Base-by-base conservation (phyloP, 2,888 invertebrate genomes). In the Cheilosia urbana region DNA sequence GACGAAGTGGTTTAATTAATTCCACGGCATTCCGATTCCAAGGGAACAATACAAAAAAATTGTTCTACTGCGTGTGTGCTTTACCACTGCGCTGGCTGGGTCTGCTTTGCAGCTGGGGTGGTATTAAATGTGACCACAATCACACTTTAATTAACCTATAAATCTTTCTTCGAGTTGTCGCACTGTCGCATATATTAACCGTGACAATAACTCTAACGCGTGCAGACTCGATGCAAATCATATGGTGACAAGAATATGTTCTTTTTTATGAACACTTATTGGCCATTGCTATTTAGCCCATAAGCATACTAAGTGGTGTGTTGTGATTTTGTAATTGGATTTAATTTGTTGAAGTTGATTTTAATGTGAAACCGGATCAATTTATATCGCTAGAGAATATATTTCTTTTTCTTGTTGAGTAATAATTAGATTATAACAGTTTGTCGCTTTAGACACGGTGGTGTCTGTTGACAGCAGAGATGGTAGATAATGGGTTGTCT, bases 121-220 rank as follows among this genome's bases (percentile, higher is more conserved):
- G 73, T 58, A 83, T 84, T 63, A 75, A 75, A 66, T 65, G 60
- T 71, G 58, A 66, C 75, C 30, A 76, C 76, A 81, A 81, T 81
- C 76, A 72, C 76, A 81, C 68, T 77, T 81, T 85, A 85, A 85
- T 85, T 85, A 85, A 81, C 81, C 80, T 57, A 85, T 85, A 81
- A 85, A 85, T 85, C 85, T 81, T 63, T 76, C 72, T 72, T 81
- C 66, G 24, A 69, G 55, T 72, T 85, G 85, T 83, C 83, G 47
- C 73, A 68, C 49, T 83, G 83, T 81, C 81, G 71, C 71, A 62
- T 81, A 60, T 69, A 76, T 80, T 85, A 76, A 75, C 66, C 76
- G 66, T 85, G 81, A 77, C 85, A 72, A 81, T 76, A 81, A 68
- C 49, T 81, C 81, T 63, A 76, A 76, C 80, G 75, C 80, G 84